A percentile compares a stretch with the other conserved stretches of the same genome.
These are phyloP conservation scores for Bujurquina vittata DNA, from an alignment of 2,113 vertebrate genomes.

Conservation along the genomic window DNA sequence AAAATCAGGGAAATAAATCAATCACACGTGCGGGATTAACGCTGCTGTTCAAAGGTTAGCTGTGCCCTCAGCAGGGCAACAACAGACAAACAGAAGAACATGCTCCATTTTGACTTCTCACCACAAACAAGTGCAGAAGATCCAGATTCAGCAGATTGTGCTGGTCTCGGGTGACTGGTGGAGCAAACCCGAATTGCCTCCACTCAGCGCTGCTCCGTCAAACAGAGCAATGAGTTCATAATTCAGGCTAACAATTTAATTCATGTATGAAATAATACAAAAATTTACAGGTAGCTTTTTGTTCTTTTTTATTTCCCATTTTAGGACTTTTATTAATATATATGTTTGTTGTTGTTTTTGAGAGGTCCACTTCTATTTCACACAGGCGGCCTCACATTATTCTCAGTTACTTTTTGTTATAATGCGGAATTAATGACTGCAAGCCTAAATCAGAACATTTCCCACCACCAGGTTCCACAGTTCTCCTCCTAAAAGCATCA, in stretches of 20 bases:
- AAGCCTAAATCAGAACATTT: not conserved
- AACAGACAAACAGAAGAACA: too few species aligned
- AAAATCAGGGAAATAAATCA: not conserved
- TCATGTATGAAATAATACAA: not conserved
- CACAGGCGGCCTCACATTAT: not conserved
- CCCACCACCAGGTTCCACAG: not conserved
- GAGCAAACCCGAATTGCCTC: too few species aligned
- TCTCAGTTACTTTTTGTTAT: not conserved
- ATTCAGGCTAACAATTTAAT: not conserved
- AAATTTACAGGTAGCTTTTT: too few species aligned
- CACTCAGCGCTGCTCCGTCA: too few species aligned
- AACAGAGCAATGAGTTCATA: not conserved
- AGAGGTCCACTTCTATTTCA: accelerated
- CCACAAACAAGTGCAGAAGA: too few species aligned
- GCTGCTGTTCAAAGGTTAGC: not conserved
- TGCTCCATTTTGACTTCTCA: too few species aligned
- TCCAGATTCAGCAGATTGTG: too few species aligned
- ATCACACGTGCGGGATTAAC: too few species aligned
- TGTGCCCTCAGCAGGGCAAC: too few species aligned
- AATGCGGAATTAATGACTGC: not conserved
- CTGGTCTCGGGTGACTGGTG: too few species aligned
- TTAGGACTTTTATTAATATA: not conserved
- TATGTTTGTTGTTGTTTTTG: not conserved
- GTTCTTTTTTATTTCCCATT: not conserved
- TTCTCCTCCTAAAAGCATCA: not conserved